Evolutionary conservation across 1,140 invertebrate species (phyloP), one percentile per base, ranked within the genome.

Genomic region (Notospermus geniculatus): DNA sequence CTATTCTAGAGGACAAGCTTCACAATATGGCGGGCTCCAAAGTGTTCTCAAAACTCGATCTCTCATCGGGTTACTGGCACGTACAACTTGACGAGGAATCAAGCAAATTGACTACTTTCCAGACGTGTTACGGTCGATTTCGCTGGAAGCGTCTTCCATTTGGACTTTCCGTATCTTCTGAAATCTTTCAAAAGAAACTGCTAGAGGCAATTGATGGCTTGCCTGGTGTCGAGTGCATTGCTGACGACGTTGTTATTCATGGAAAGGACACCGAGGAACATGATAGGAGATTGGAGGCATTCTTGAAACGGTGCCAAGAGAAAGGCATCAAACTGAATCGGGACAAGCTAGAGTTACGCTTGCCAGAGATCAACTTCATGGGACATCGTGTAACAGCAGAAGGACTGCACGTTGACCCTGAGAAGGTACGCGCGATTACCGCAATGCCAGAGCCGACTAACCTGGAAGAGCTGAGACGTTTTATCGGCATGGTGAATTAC

Each of bases 361-460:
- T 46, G 22, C 13, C 4, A 17, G 45, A 67, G 41, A 54, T 70
- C 9, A 29, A 19, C n/a, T 70, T 71, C 46, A 45, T 53, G 57
- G 68, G 67, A 15, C 50, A 66, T 19, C 15, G 32, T 15, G 29
- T 69, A 25, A 62, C 28, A 30, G 32, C 19, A 32, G 28, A 59
- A n/a, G 63, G 68, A 17, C 23, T 58, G 19, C 5, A 58, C 19
- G 15, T 73, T 0, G 74, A 80, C 64, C 79, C 77, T 0, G 71
- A 73, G 11, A 83, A 82, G 63, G 63, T 82, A 19, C 45, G 63
- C 19, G 72, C 77, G 1, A 79, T 85, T 71, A 77, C 23, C 19
- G 29, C 30, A 11, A 60, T 60, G 58, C 22, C 22, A 22, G 15
- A 13, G 17, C 54, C 54, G 9, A 56, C 54, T 56, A 27, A 56